Evolutionary conservation across 2,888 invertebrate genomes (phyloP).

Genomic region (Brachylomia viminalis): DNA sequence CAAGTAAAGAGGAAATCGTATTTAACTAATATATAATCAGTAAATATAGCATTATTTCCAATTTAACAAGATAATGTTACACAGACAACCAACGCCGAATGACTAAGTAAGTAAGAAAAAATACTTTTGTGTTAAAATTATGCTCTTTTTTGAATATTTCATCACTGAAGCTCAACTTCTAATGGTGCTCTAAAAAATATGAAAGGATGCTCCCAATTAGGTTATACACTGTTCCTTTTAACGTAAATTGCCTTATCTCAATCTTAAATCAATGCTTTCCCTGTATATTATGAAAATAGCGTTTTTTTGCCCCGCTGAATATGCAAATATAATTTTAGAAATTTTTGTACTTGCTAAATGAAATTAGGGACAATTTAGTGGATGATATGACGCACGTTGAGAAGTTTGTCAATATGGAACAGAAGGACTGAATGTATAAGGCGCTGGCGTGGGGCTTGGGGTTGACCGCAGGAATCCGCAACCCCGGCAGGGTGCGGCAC

Average conservation of each 20-base stretch:
- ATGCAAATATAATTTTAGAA: conserved; percentile 37
- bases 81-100: conserved; percentile 27
- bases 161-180: conserved; percentile 71
- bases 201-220: conserved; percentile 76
- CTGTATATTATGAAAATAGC: conserved; percentile 63
- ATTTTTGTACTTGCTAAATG: conserved; percentile 27
- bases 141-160: conserved; percentile 76
- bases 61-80: background rate
- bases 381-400: conserved; percentile 37
- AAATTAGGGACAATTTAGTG: conserved; percentile 34
- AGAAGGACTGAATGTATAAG: conserved; percentile 47
- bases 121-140: conserved; percentile 64
- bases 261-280: conserved; percentile 69
- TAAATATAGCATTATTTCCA: background rate
- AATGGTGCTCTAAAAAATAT: conserved; percentile 78
- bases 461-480: conserved; percentile 82
- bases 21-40: background rate
- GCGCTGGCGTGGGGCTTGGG: conserved; percentile 59
- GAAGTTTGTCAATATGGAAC: conserved; percentile 52
- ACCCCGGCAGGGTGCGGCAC: conserved; percentile 76
- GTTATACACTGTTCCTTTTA: conserved; percentile 77
- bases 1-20: background rate
- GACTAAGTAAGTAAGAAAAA: conserved; percentile 21
- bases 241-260: conserved; percentile 76
- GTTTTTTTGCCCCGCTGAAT: conserved; percentile 47